A percentile compares a stretch with the other conserved stretches of the same genome.
phyloP scores from a whole-genome alignment of 2,888 invertebrate species.

The Tipula unca region DNA sequence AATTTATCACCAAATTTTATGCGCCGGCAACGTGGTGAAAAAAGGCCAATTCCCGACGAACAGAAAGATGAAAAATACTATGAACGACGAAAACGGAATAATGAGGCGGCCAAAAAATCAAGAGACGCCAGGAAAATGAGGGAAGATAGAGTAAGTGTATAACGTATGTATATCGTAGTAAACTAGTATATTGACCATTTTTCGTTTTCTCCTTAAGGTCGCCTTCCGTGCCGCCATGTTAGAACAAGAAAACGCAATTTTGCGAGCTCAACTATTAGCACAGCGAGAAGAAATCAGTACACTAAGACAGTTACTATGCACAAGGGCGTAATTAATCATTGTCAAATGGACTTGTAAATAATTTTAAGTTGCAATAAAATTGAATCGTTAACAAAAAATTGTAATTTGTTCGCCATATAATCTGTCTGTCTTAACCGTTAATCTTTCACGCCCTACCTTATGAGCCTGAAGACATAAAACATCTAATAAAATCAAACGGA shows the following conservation, averaged over 20 bases:
- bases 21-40: conserved; percentile 64
- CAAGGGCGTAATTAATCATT: neutral
- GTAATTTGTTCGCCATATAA: no score
- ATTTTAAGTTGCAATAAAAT: neutral
- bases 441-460: no score
- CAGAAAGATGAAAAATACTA: conserved; percentile 86
- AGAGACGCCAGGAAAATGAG: conserved; percentile 77
- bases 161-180: neutral
- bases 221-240: conserved; percentile 75
- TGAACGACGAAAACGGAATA: conserved; percentile 77
- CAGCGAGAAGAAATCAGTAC: conserved; percentile 61
- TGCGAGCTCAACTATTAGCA: conserved; percentile 72
- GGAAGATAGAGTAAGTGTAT: conserved; percentile 64
- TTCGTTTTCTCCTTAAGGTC: conserved; percentile 45
- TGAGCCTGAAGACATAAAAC: no score
- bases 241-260: conserved; percentile 80
- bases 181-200: neutral
- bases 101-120: conserved; percentile 87
- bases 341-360: neutral
- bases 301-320: conserved; percentile 9
- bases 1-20: neutral
- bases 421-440: no score
- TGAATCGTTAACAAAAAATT: no score
- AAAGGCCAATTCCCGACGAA: conserved; percentile 77
- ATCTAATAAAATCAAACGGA: no score